Conservation (phyloP, 2,888 invertebrate genomes). For the Schrankia costaestrigalis region DNA sequence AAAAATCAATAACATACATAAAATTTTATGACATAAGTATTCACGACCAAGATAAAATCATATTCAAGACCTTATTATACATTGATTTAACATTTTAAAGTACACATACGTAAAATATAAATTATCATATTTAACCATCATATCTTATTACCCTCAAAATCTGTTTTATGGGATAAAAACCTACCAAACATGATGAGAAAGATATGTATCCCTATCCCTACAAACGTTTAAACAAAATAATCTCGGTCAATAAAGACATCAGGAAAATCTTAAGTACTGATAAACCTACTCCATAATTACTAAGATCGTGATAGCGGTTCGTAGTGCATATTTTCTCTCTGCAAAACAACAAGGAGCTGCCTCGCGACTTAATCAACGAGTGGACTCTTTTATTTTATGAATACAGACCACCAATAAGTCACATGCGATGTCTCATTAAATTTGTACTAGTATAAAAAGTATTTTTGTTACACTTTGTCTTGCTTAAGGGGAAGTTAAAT, state of each 20-base stretch:
- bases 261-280: constrained; percentile 56
- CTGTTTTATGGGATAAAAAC: no score
- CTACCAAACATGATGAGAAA: no score
- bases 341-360: constrained; percentile 37
- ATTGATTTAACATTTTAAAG: no score
- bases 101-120: no score
- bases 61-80: no score
- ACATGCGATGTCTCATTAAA: constrained; percentile 56
- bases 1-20: constrained; percentile 17
- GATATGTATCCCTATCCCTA: no score
- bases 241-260: constrained; percentile 63
- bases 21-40: constrained; percentile 28
- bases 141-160: no score
- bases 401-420: constrained; percentile 36
- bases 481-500: no score
- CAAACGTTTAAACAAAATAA: constrained; percentile 37
- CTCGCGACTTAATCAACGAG: constrained; percentile 47
- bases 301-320: constrained; percentile 50
- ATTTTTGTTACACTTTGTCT: constrained; percentile 28
- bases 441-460: constrained; percentile 26
- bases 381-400: constrained; percentile 37
- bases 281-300: constrained; percentile 63
- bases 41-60: no score
- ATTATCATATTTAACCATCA: no score
- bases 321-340: constrained; percentile 42